Conservation (phyloP, 2,797 vertebrate genomes). For the Telmatherina bonti region DNA sequence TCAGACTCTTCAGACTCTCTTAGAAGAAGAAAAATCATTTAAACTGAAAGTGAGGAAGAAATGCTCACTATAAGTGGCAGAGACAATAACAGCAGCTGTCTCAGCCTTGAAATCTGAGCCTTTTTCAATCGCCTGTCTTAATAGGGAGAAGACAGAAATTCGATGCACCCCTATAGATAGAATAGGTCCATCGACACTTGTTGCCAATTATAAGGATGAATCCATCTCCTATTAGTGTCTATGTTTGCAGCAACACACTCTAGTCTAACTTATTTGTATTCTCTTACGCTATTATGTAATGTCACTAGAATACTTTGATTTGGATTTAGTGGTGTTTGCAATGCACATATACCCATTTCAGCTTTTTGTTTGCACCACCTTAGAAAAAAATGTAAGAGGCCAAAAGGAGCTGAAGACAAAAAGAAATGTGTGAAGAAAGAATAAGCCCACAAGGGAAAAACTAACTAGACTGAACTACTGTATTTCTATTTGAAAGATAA, state of each 20-base stretch:
- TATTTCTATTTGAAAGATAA: constrained; percentile 47
- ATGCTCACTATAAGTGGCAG: constrained; percentile 49
- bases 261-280: background rate
- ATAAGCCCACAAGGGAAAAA: background rate
- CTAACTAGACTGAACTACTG: background rate
- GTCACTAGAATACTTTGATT: background rate
- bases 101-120: constrained; percentile 48
- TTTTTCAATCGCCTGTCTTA: constrained; percentile 59
- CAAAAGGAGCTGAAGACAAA: no score
- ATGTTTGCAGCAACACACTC: constrained; percentile 5
- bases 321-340: background rate
- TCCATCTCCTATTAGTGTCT: constrained; percentile 11
- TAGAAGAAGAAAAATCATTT: constrained; percentile 25
- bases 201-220: constrained; percentile 61
- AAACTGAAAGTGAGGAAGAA: constrained; percentile 21
- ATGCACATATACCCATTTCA: background rate
- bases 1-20: constrained; percentile 9
- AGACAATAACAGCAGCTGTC: constrained; percentile 55
- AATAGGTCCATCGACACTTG: constrained; percentile 58
- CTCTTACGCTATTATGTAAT: background rate
- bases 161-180: constrained; percentile 55
- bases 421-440: background rate
- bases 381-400: background rate
- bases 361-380: background rate
- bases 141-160: constrained; percentile 58